Evolutionary conservation across 1,140 invertebrate genomes (phyloP).

Genomic region (Lepidurus couesii): DNA sequence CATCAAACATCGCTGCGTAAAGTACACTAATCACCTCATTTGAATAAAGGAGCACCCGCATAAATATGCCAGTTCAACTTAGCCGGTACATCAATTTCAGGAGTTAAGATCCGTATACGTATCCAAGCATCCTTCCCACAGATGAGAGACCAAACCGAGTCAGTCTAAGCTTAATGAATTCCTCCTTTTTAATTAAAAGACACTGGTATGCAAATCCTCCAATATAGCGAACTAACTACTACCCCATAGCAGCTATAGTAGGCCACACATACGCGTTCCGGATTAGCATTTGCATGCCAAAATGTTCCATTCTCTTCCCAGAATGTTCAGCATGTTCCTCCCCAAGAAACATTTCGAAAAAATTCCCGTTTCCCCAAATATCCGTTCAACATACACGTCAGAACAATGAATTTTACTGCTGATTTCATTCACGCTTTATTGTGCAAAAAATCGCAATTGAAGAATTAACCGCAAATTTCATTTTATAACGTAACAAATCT

Average conservation of each 20-base stretch:
- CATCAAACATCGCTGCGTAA: no score
- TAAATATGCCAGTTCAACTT: neutral
- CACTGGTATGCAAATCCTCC: neutral
- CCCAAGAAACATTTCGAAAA: no score
- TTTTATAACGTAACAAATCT: no score
- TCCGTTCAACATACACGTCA: no score
- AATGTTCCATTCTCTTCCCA: neutral
- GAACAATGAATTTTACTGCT: no score
- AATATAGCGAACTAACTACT: neutral
- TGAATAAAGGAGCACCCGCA: no score
- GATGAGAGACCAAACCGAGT: neutral
- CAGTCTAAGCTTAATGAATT: neutral
- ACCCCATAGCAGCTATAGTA: neutral
- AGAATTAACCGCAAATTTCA: no score
- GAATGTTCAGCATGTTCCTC: neutral
- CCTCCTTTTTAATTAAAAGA: neutral
- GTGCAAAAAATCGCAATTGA: no score
- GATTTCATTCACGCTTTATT: no score
- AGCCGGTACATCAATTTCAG: neutral
- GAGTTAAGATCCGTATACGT: neutral
- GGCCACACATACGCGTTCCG: neutral
- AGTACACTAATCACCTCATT: no score
- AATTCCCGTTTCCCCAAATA: no score
- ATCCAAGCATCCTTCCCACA: neutral
- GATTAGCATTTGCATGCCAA: neutral